Evolutionary conservation across 2,888 invertebrate species (phyloP), one percentile per base, ranked within the genome.

Genomic region (Eledona agricola): DNA sequence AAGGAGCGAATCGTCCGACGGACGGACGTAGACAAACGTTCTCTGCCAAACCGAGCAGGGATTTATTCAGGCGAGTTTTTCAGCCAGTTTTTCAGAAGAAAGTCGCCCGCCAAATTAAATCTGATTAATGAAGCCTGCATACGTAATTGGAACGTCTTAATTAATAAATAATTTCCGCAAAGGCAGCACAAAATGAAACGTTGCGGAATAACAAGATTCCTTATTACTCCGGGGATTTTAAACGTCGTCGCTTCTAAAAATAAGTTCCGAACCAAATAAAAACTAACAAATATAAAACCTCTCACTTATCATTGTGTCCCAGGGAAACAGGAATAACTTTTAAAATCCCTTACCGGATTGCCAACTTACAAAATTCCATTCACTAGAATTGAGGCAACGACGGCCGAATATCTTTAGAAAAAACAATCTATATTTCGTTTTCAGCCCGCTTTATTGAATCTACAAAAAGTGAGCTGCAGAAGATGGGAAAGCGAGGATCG

Each of bases 401-500:
- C 51, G 57, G 62, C 50, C 45, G 58, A 59, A 62, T 62, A 61
- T 62, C 61, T 57, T 32, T 28, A 55, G 56, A 60, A 64, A 66
- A 67, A 66, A 66, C 66, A 65, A 64, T 66, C 65, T 65, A 70
- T 70, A 69, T 67, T 68, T 70, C 66, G 69, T 68, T 64, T 65
- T 60, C 62, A 59, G 63, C 58, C 59, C 59, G 64, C 61, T 62
- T 64, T 63, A 65, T 66, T 63, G 65, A 62, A 65, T 66, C 63
- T 55, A 51, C 62, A 63, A 64, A 67, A 69, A 42, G 55, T 59
- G 55, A 59, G 56, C 62, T 62, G 62, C 52, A 28, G 20, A 13
- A 19, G 40, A 73, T 73, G 72, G 72, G 72, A 71, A 72, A 72
- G 72, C 70, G 59, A 58, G 64, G 70, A 71, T 71, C 71, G 71